A percentile compares a stretch with the other conserved stretches of the same genome.
These are phyloP conservation scores for Engystomops pustulosus DNA, from an alignment of 2,113 vertebrate species.

Conservation along the genomic window DNA sequence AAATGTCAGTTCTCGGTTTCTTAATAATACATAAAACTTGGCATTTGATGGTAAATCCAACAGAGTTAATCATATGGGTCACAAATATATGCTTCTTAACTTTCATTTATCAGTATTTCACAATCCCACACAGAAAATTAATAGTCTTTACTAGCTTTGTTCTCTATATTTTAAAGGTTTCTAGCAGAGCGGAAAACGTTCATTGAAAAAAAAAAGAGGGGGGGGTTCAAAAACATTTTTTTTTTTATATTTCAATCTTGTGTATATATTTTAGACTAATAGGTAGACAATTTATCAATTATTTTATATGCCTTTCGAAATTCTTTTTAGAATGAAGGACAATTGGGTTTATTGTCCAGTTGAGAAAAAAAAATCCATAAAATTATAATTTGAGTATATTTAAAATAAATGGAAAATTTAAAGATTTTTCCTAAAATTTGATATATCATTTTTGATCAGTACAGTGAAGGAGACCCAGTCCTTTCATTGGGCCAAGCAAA, in stretches of 20 bases:
- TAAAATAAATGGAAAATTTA: too few species aligned
- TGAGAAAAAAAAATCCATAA: too few species aligned
- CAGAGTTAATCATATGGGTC: conserved; percentile 59
- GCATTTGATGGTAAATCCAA: conserved; percentile 57
- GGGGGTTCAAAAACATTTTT: conserved; percentile 1
- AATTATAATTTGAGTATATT: too few species aligned
- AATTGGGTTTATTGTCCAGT: too few species aligned
- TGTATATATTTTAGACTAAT: conserved; percentile 8
- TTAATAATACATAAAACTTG: conserved; percentile 59
- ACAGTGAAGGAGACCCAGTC: too few species aligned
- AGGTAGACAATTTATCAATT: not conserved
- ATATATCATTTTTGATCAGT: too few species aligned
- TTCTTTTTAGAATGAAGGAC: too few species aligned
- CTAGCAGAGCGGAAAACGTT: conserved; percentile 22
- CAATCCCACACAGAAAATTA: conserved; percentile 56
- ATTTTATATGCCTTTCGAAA: too few species aligned
- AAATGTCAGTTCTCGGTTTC: conserved; percentile 58
- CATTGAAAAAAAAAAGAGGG: conserved; percentile 36
- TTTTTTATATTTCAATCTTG: not conserved
- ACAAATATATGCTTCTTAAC: conserved; percentile 55
- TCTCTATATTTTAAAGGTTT: conserved; percentile 54
- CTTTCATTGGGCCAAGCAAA: too few species aligned
- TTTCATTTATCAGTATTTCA: conserved; percentile 55
- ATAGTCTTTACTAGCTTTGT: conserved; percentile 47
- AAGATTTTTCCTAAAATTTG: too few species aligned